These are phyloP conservation scores for Diplazon laetatorius DNA, from an alignment of 2,888 invertebrate species.

Conservation along the genomic window DNA sequence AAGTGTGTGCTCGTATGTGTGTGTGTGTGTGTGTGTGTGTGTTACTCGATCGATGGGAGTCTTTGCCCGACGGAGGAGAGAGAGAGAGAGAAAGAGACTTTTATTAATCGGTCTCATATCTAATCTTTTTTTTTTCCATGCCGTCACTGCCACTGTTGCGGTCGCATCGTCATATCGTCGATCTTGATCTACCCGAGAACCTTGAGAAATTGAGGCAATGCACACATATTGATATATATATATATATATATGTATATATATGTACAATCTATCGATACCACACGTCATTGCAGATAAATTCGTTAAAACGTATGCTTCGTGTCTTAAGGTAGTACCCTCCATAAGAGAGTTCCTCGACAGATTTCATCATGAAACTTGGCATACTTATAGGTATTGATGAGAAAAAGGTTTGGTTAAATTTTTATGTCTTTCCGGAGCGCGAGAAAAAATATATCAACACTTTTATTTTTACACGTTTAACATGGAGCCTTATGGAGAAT, in stretches of 20 bases:
- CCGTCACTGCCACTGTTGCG: conserved; percentile 22
- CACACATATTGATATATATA: background rate
- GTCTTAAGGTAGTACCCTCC: too few species aligned
- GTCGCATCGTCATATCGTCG: conserved; percentile 3
- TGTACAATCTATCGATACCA: too few species aligned
- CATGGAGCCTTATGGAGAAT: too few species aligned
- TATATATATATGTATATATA: too few species aligned
- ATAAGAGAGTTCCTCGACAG: background rate
- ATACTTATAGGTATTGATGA: too few species aligned
- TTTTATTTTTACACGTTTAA: too few species aligned
- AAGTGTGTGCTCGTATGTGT: conserved; percentile 8
- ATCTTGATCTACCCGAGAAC: conserved; percentile 14
- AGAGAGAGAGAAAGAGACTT: too few species aligned
- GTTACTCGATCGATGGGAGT: conserved; percentile 3
- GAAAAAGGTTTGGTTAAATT: too few species aligned
- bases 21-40: conserved; percentile 2
- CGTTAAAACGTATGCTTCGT: background rate
- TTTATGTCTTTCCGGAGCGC: too few species aligned
- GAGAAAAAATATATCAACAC: too few species aligned
- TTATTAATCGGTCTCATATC: conserved; percentile 34
- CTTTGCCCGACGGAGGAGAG: too few species aligned
- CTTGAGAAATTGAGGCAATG: background rate
- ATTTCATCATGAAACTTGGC: too few species aligned
- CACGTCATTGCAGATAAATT: conserved; percentile 7
- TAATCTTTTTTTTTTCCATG: conserved; percentile 29